phyloP scores from a whole-genome alignment of 1,140 invertebrate species.

The Drosophila kepulauana region DNA sequence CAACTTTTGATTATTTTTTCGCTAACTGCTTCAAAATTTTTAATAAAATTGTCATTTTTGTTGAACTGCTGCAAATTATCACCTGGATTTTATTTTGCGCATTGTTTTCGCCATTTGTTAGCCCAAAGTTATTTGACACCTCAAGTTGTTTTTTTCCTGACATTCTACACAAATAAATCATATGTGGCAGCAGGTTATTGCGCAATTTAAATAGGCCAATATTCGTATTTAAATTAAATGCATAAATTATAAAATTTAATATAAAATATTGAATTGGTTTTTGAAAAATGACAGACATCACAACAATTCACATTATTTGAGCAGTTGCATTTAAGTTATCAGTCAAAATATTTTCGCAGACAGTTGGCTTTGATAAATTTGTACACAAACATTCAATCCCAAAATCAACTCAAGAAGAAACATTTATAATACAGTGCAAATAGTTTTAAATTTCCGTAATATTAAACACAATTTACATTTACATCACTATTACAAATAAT shows the following conservation, averaged over 20 bases:
- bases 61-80: constrained; percentile 15
- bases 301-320: too few relatives aligned
- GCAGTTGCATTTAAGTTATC: too few relatives aligned
- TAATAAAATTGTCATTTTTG: constrained; percentile 50
- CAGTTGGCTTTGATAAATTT: neutral
- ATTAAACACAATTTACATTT: constrained; percentile 15
- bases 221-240: neutral
- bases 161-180: neutral
- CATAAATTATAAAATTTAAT: too few relatives aligned
- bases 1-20: constrained; percentile 58
- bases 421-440: neutral
- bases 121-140: constrained; percentile 41
- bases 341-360: neutral
- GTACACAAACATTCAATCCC: neutral
- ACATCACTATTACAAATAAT: constrained; percentile 4
- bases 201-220: neutral
- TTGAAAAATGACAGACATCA: too few relatives aligned
- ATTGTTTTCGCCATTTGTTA: constrained; percentile 30
- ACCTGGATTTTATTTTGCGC: constrained; percentile 27
- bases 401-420: neutral
- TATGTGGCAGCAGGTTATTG: neutral
- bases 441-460: constrained; percentile 8
- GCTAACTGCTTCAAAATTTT: constrained; percentile 17
- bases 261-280: too few relatives aligned
- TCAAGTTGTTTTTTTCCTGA: neutral